Evolutionary conservation across 2,113 vertebrate species (phyloP).

Genomic region (Heterocephalus glaber): DNA sequence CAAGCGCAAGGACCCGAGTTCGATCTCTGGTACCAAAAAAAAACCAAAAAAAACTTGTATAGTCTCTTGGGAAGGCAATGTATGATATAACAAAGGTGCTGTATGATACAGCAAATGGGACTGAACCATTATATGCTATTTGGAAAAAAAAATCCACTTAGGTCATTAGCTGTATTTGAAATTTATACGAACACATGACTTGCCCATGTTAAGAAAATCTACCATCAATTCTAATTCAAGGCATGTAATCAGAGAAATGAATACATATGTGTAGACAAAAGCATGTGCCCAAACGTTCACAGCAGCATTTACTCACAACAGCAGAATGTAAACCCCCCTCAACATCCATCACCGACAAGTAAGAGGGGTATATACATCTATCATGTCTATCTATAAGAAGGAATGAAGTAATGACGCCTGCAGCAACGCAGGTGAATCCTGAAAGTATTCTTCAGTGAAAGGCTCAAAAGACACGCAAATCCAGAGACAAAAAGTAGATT

Average conservation of each 20-base stretch:
- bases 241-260: not conserved
- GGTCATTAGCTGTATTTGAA: not conserved
- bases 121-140: not conserved
- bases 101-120: not conserved
- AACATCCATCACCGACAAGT: not conserved
- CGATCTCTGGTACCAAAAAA: too few species aligned
- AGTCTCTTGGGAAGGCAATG: not conserved
- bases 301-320: not conserved
- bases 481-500: not conserved
- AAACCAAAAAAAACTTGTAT: too few species aligned
- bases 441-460: not conserved
- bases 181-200: not conserved
- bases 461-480: not conserved
- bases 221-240: not conserved
- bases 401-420: not conserved
- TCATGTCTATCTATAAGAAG: not conserved
- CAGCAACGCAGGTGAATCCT: not conserved
- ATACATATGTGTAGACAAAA: not conserved
- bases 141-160: not conserved
- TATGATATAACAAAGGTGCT: not conserved
- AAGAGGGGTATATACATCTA: too few species aligned
- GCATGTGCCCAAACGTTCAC: not conserved
- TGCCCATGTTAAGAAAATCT: not conserved
- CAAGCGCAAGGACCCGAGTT: too few species aligned
- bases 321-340: not conserved